A percentile compares a stretch with the other conserved stretches of the same genome.
phyloP scores from a whole-genome alignment of 2,113 vertebrate species.

The Hippocampus barbouri region DNA sequence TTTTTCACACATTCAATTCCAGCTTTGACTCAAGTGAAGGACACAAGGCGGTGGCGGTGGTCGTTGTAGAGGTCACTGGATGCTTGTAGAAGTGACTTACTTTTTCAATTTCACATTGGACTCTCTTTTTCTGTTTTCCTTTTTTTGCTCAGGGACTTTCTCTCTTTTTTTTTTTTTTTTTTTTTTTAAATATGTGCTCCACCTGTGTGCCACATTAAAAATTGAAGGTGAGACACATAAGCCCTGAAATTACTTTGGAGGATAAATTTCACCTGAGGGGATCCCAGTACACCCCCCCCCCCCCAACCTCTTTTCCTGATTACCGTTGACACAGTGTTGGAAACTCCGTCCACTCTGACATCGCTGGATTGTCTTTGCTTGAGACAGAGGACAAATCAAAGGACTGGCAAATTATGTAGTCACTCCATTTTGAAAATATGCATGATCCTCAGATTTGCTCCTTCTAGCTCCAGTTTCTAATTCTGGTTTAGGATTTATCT shows the following conservation, averaged over 20 bases:
- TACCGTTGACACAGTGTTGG: slow-evolving; percentile 49
- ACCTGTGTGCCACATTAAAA: slow-evolving; percentile 72
- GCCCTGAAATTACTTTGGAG: slow-evolving; percentile 70
- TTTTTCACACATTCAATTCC: slow-evolving; percentile 46
- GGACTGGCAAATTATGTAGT: slow-evolving; percentile 52
- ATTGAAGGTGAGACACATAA: slow-evolving; percentile 78
- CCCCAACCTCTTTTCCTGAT: slow-evolving; percentile 19
- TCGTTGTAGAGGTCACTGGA: slow-evolving; percentile 51
- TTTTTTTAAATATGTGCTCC: slow-evolving; percentile 19
- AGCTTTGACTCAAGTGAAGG: slow-evolving; percentile 61
- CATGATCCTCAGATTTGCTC: slow-evolving; percentile 57
- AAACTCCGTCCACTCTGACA: slow-evolving; percentile 11
- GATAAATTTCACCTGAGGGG: slow-evolving; percentile 65
- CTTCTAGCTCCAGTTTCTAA: slow-evolving; percentile 34
- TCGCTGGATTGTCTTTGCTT: slow-evolving; percentile 34
- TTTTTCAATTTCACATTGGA: slow-evolving; percentile 61
- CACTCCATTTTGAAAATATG: slow-evolving; percentile 65
- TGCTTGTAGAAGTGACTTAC: slow-evolving; percentile 59
- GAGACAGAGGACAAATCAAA: slow-evolving; percentile 63
- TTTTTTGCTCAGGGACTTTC: slow-evolving; percentile 45
- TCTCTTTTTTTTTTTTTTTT: slow-evolving; percentile 47
- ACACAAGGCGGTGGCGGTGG: slow-evolving; percentile 25
- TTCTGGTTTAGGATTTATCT: slow-evolving; percentile 58
- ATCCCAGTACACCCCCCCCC: slow-evolving; percentile 19
- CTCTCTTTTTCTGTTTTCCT: slow-evolving; percentile 37